These are phyloP conservation scores for Mercenaria mercenaria DNA, from an alignment of 1,140 invertebrate species.

Conservation along the genomic window DNA sequence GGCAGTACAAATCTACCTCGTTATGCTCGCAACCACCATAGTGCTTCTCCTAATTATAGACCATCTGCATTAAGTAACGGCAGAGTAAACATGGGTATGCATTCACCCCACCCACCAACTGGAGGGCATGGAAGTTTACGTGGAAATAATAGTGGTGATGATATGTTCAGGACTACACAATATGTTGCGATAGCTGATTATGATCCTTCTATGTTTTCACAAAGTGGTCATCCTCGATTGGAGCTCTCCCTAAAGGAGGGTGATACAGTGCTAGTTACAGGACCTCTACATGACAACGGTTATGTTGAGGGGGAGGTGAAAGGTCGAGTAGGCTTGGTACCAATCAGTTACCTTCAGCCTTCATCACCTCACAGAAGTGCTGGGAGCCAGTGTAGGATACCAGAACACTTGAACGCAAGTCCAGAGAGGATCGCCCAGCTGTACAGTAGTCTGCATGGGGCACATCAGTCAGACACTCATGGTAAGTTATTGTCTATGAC, in stretches of 20 bases:
- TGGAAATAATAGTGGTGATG: neutral
- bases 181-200: conserved; percentile 79
- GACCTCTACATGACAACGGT: conserved; percentile 75
- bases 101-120: conserved; percentile 35
- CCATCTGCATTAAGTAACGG: neutral
- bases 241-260: conserved; percentile 79
- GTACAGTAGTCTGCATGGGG: conserved; percentile 28
- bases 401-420: conserved; percentile 53
- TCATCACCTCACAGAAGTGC: conserved; percentile 26
- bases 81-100: neutral
- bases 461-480: conserved; percentile 32
- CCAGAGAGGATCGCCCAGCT: conserved; percentile 58
- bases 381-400: neutral
- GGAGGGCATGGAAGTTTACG: neutral
- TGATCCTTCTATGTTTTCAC: conserved; percentile 76
- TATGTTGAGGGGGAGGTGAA: conserved; percentile 80
- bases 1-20: conserved; percentile 25
- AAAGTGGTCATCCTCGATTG: conserved; percentile 75
- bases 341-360: conserved; percentile 78
- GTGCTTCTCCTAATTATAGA: neutral
- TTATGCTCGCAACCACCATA: conserved; percentile 18
- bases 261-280: conserved; percentile 65
- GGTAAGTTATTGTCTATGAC: conserved; percentile 34
- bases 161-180: conserved; percentile 27
- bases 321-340: conserved; percentile 79